A percentile compares a stretch with the other conserved stretches of the same genome.
phyloP scores from a whole-genome alignment of 2,888 invertebrate genomes.

The Drosophila gaucha region DNA sequence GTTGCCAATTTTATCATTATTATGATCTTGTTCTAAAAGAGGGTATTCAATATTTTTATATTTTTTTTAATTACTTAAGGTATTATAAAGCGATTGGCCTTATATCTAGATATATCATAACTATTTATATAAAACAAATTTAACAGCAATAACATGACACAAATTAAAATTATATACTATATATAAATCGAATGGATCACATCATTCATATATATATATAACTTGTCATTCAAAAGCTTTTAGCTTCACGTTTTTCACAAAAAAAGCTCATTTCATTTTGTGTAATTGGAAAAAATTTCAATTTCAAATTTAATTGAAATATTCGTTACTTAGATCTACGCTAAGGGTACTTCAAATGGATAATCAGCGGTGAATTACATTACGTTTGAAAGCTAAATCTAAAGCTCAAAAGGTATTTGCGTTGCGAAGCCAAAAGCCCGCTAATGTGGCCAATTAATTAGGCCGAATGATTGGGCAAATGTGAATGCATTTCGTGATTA shows the following conservation, averaged over 20 bases:
- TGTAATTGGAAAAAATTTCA: background rate
- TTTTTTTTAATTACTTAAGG: no score
- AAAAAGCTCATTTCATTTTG: no score
- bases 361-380: constrained; percentile 29
- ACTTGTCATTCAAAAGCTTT: no score
- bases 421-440: constrained; percentile 17
- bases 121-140: no score
- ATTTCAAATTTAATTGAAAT: background rate
- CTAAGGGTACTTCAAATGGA: background rate
- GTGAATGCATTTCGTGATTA: constrained; percentile 77
- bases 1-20: no score
- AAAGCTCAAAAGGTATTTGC: constrained; percentile 39
- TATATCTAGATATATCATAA: no score
- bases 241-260: background rate
- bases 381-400: constrained; percentile 42
- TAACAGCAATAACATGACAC: no score
- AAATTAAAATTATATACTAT: no score
- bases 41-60: no score
- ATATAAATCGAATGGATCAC: background rate
- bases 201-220: no score
- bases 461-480: constrained; percentile 73
- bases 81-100: no score
- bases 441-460: constrained; percentile 61
- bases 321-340: background rate
- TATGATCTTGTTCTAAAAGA: no score